These are phyloP conservation scores for Drosophila lacertosa DNA, from an alignment of 1,140 invertebrate species.

Conservation along the genomic window DNA sequence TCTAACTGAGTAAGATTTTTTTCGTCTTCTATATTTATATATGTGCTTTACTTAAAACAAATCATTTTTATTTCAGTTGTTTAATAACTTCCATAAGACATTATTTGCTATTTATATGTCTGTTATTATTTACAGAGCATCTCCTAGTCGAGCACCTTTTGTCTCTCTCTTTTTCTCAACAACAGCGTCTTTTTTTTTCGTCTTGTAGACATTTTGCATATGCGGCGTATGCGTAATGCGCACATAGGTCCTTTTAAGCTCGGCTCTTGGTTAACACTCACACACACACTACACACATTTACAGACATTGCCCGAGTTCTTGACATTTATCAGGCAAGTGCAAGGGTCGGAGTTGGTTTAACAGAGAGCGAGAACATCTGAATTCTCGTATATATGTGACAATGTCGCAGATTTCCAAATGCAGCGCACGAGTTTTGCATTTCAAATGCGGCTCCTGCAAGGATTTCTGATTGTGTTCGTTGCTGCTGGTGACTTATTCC, in stretches of 20 bases:
- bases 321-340: constrained; percentile 40
- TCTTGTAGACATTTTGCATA: constrained; percentile 49
- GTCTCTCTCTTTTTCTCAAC: background rate
- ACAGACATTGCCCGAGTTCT: constrained; percentile 12
- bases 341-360: background rate
- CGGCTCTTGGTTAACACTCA: constrained; percentile 13
- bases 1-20: no score
- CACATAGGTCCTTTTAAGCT: constrained; percentile 19
- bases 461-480: constrained; percentile 40
- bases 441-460: constrained; percentile 32
- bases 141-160: background rate
- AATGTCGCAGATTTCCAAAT: constrained; percentile 69
- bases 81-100: no score
- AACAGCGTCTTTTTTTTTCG: background rate
- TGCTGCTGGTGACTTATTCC: constrained; percentile 15
- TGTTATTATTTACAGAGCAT: background rate
- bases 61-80: no score
- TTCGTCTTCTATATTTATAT: no score
- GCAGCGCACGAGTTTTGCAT: constrained; percentile 53
- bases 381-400: constrained; percentile 43
- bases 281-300: background rate
- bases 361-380: constrained; percentile 15
- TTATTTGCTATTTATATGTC: no score
- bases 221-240: constrained; percentile 69
- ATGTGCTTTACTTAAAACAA: no score